These are phyloP conservation scores for Dolichallabes microphthalmus DNA, from an alignment of 2,113 vertebrate species.

Conservation along the genomic window DNA sequence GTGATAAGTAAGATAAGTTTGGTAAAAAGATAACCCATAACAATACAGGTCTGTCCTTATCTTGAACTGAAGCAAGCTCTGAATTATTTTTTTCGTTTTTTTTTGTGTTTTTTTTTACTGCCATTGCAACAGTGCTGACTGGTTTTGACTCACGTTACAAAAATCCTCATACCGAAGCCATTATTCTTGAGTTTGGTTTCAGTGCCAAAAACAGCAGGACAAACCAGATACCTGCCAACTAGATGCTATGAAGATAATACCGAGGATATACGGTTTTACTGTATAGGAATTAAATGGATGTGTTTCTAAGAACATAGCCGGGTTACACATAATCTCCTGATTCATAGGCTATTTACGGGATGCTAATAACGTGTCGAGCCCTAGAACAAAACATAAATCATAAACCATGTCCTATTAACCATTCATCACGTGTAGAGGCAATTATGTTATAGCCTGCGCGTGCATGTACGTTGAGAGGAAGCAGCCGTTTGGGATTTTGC, in stretches of 20 bases:
- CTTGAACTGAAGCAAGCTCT: not conserved
- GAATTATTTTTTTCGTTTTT: not conserved
- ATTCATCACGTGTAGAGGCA: not conserved
- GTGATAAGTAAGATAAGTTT: too few relatives aligned
- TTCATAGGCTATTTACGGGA: not conserved
- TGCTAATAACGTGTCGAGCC: too few relatives aligned
- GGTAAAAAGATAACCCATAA: not conserved
- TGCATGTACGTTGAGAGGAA: not conserved
- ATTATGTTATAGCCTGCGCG: not conserved
- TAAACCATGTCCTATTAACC: not conserved
- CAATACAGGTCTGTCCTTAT: not conserved
- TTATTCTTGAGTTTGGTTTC: not conserved
- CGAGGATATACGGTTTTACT: not conserved
- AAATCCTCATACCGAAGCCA: not conserved
- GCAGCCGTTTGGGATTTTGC: not conserved
- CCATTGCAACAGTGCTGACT: not conserved
- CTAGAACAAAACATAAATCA: not conserved
- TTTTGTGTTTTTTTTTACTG: not conserved
- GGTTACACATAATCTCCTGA: not conserved
- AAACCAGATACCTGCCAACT: not conserved
- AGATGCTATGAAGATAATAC: not conserved
- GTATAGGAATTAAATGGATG: not conserved
- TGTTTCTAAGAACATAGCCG: not conserved
- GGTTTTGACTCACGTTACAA: slow-evolving; percentile 16
- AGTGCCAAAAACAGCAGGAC: not conserved